Base-by-base conservation (phyloP, 2,113 vertebrate genomes). In the Siniperca chuatsi region DNA sequence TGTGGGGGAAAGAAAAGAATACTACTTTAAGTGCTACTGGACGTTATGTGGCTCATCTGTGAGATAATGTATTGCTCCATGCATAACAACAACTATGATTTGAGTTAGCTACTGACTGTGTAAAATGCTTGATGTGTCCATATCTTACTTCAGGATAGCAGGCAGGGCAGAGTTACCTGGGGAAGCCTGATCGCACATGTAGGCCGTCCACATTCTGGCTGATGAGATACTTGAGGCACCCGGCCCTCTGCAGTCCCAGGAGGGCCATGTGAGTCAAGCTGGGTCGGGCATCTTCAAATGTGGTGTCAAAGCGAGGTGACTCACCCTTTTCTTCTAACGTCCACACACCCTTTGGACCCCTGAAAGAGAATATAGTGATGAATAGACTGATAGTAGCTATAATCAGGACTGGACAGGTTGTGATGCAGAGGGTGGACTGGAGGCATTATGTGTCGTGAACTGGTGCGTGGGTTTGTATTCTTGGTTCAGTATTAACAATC, bases 201-300 rank as follows among this genome's bases (percentile, higher is more conserved):
- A 99, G 95, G 7, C 98, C 98, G 0, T 99, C 98, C 68, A 99
- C 98, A 0, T 99, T 99, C 93, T 99, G 98, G 95, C 98, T 99
- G 95, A 99, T 95, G 75, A 99, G 94, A 94, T 99, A 99, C 84
- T 96, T 97, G 54, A 99, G 95, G 84, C 97, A 94, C 0, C 98
- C 97, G 0, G 96, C 96, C 2, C 96, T 96, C 90, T 99, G 96
- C 82, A 99, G 96, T 76, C 96, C 97, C 84, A 99, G 92, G 42
- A 99, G 95, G 0, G 98, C 97, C 97, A 99, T 95, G 95, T 99
- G 98, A 13, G 98, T 99, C 82, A 95, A 86, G 33, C 98, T 97
- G 71, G 98, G 98, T 23, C 87, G 90, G 0, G 98, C 98, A 0
- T 93, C 97, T 96, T 99, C 98, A 2, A 99, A 99, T 0, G 98